phyloP scores from a whole-genome alignment of 2,113 vertebrate species.

The Piliocolobus tephrosceles region DNA sequence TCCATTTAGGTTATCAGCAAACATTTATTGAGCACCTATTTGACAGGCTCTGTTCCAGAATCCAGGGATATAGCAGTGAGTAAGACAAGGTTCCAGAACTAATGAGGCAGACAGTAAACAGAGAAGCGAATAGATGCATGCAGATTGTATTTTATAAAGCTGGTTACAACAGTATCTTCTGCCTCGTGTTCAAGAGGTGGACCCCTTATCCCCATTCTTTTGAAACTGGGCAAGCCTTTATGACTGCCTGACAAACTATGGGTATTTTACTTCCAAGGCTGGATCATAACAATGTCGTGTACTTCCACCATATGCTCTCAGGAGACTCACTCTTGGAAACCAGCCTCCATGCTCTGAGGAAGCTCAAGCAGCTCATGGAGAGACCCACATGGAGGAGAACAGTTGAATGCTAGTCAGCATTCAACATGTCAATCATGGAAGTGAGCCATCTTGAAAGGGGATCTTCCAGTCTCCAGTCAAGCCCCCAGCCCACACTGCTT shows the following conservation, averaged over 20 bases:
- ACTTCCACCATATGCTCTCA: rapidly evolving
- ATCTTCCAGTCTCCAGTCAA: neutral
- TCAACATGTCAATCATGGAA: rapidly evolving
- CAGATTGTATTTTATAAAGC: neutral
- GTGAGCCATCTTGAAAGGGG: neutral
- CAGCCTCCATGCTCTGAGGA: neutral
- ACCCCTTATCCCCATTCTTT: neutral
- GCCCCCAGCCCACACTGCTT: rapidly evolving
- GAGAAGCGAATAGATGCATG: neutral
- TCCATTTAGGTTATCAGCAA: neutral
- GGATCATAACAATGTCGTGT: rapidly evolving
- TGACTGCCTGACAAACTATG: neutral
- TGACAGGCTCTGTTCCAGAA: neutral
- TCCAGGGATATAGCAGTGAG: neutral
- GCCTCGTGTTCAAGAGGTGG: too few species aligned
- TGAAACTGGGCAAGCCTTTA: neutral
- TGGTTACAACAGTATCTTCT: rapidly evolving
- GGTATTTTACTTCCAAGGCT: rapidly evolving
- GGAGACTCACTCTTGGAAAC: neutral
- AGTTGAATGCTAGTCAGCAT: neutral
- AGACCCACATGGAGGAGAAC: neutral
- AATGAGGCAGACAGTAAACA: neutral
- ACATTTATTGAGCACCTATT: neutral
- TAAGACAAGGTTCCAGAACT: neutral
- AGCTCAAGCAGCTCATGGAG: neutral